A percentile compares a stretch with the other conserved stretches of the same genome.
phyloP scores from a whole-genome alignment of 2,888 invertebrate genomes.

The Ashinkailepas kermadecensis region DNA sequence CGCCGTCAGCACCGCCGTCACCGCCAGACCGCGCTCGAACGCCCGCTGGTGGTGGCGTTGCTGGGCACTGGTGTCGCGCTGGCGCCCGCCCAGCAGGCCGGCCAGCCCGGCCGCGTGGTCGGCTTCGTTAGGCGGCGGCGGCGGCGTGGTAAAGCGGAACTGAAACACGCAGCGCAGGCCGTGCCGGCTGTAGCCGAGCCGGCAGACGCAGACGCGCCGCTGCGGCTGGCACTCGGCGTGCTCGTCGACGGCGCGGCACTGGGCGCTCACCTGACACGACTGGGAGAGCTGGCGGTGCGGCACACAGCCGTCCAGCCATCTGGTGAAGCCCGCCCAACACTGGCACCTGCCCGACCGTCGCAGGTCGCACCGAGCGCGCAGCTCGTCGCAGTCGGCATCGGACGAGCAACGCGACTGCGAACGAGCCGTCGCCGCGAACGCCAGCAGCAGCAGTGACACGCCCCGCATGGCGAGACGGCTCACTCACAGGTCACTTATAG shows the following conservation, averaged over 20 bases:
- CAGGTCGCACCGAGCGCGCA: not conserved
- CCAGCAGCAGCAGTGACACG: not conserved
- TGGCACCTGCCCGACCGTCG: not conserved
- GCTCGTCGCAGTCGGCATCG: not conserved
- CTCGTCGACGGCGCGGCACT: not conserved
- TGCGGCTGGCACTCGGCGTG: not conserved
- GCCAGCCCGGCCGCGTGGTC: not conserved
- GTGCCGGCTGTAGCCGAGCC: not conserved
- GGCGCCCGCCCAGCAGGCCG: not conserved
- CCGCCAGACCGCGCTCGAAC: slow-evolving; percentile 13
- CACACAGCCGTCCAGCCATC: slow-evolving; percentile 2
- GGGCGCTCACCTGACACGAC: not conserved
- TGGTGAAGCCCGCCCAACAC: not conserved
- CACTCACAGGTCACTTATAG: not conserved
- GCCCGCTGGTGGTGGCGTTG: not conserved
- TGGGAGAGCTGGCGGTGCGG: not conserved
- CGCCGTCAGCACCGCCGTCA: not conserved
- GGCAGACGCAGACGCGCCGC: not conserved
- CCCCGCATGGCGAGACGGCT: not conserved
- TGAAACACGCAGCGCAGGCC: not conserved
- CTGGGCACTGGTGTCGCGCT: not conserved
- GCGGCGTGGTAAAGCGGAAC: not conserved
- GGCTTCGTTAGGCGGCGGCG: not conserved
- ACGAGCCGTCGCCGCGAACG: not conserved
- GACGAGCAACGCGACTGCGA: not conserved